These are phyloP conservation scores for Cryptotermes secundus DNA, from an alignment of 1,140 invertebrate species.

Conservation along the genomic window DNA sequence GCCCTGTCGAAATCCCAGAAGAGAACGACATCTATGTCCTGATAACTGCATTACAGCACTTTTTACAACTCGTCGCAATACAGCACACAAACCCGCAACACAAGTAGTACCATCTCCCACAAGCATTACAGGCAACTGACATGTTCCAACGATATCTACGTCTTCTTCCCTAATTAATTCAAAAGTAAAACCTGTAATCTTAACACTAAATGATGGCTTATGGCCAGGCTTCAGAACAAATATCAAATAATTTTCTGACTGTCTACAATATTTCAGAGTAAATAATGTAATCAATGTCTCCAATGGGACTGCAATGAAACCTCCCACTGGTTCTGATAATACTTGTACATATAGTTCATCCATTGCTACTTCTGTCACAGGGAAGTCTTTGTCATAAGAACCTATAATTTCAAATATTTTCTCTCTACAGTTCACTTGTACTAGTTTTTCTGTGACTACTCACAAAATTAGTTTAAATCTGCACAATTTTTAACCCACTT, in stretches of 20 bases:
- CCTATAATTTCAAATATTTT: background rate
- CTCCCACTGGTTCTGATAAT: conserved; percentile 39
- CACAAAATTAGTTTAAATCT: background rate
- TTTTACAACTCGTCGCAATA: conserved; percentile 65
- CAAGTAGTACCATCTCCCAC: conserved; percentile 54
- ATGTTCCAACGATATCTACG: conserved; percentile 47
- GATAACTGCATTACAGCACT: conserved; percentile 39
- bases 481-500: background rate
- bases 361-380: conserved; percentile 36
- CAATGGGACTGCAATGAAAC: conserved; percentile 46
- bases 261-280: conserved; percentile 47
- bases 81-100: conserved; percentile 62
- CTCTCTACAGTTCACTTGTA: background rate
- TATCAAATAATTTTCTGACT: conserved; percentile 44
- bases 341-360: conserved; percentile 47
- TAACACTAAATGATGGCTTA: conserved; percentile 41
- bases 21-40: conserved; percentile 7
- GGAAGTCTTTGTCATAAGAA: too few relatives aligned
- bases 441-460: background rate
- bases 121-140: conserved; percentile 59
- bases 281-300: conserved; percentile 49
- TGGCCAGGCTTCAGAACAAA: conserved; percentile 39
- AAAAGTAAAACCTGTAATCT: conserved; percentile 42
- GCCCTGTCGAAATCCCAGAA: conserved; percentile 72
- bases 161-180: conserved; percentile 41